Evolutionary conservation across 2,888 invertebrate species (phyloP).

Genomic region (Xestia c-nigrum): DNA sequence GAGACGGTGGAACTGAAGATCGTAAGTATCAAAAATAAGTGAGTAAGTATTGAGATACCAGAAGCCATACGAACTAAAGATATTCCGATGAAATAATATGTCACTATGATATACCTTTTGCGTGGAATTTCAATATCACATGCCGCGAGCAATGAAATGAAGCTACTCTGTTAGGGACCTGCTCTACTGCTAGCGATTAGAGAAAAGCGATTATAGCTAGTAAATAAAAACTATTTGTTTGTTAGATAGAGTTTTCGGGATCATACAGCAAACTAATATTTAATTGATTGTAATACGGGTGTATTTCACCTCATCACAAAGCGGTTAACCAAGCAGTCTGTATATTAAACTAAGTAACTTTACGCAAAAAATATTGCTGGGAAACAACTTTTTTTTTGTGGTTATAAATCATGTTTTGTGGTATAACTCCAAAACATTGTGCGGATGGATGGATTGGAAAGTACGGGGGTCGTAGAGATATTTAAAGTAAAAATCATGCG

Average conservation of each 20-base stretch:
- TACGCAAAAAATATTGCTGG: no score
- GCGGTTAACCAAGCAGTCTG: no score
- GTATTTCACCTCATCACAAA: no score
- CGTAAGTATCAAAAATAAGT: constrained; percentile 28
- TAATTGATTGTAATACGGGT: neutral
- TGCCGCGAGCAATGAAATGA: neutral
- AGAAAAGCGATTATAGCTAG: neutral
- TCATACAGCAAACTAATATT: neutral
- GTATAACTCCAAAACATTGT: no score
- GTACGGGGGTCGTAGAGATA: no score
- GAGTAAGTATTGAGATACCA: constrained; percentile 17
- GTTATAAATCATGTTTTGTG: no score
- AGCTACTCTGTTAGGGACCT: neutral
- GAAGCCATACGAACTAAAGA: neutral
- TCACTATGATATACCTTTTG: neutral
- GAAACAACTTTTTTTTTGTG: no score
- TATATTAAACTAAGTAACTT: no score
- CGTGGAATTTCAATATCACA: constrained; percentile 13
- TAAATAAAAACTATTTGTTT: neutral
- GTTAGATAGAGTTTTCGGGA: neutral
- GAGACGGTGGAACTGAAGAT: neutral
- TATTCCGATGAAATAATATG: constrained; percentile 14
- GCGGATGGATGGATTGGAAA: no score
- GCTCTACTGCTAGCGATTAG: neutral
- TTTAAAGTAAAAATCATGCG: no score